Conservation (phyloP, 2,113 vertebrate genomes). For the Vimba vimba region DNA sequence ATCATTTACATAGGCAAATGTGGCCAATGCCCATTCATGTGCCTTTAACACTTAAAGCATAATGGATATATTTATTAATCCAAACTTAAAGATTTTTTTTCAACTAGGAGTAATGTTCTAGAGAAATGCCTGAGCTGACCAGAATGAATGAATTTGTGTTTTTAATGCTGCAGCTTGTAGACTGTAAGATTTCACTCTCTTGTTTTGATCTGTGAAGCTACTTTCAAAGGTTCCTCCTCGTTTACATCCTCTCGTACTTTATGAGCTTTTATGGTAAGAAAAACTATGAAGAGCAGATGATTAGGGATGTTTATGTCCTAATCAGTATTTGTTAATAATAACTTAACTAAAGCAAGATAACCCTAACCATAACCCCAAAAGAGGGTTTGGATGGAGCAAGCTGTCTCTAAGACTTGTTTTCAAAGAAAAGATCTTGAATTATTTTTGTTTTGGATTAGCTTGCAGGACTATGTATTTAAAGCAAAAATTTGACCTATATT, state of each 20-base stretch:
- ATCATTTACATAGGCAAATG: background rate
- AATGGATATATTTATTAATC: background rate
- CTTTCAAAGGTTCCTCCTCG: background rate
- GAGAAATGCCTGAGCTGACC: too few species aligned
- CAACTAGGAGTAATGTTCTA: background rate
- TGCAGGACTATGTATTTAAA: background rate
- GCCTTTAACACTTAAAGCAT: background rate
- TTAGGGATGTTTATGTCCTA: background rate
- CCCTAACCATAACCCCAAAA: too few species aligned
- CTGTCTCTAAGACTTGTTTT: background rate
- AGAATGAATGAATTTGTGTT: background rate
- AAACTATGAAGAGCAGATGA: background rate
- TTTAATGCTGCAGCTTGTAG: background rate
- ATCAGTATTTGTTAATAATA: background rate
- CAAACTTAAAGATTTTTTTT: background rate
- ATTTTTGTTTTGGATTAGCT: background rate
- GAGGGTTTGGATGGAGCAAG: too few species aligned
- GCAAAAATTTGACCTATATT: background rate
- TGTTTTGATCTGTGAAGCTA: background rate
- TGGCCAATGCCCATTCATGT: background rate
- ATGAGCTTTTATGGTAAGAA: slow-evolving; percentile 2
- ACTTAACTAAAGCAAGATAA: background rate
- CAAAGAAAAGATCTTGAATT: background rate
- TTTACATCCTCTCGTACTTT: background rate
- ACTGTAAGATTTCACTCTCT: background rate